A percentile compares a stretch with the other conserved stretches of the same genome.
These are phyloP conservation scores for Stegodyphus dumicola DNA, from an alignment of 1,140 invertebrate genomes.

Conservation along the genomic window DNA sequence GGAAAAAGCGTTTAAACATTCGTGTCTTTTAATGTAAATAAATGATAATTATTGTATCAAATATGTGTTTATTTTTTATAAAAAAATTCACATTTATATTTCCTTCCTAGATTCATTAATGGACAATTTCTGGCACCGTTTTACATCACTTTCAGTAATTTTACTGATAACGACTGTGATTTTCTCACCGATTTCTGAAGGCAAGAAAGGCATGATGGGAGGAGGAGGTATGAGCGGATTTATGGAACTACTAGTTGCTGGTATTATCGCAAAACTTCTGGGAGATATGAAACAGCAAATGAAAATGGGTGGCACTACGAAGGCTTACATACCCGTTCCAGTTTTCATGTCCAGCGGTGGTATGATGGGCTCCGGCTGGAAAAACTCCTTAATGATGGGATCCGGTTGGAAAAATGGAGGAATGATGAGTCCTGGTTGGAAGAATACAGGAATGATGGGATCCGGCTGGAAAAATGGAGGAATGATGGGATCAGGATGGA, in stretches of 20 bases:
- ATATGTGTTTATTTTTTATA: too few species aligned
- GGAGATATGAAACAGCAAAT: neutral
- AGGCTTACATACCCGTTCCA: constrained; percentile 1
- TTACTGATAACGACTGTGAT: neutral
- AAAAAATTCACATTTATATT: too few species aligned
- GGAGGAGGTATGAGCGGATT: constrained; percentile 3
- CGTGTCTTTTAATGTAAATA: too few species aligned
- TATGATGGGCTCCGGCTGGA: neutral
- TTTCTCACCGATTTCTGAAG: neutral
- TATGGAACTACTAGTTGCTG: constrained; percentile 31
- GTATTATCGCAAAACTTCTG: constrained; percentile 15
- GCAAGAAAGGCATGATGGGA: neutral
- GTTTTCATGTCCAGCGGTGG: neutral
- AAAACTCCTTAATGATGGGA: neutral
- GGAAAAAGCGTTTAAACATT: too few species aligned
- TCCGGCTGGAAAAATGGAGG: neutral
- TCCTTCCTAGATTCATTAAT: too few species aligned
- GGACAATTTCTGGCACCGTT: too few species aligned
- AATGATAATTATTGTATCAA: too few species aligned
- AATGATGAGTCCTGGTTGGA: too few species aligned
- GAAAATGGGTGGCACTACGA: neutral
- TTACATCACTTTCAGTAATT: neutral
- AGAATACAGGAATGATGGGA: neutral
- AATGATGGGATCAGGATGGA: too few species aligned
- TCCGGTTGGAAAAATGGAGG: neutral